phyloP scores from a whole-genome alignment of 2,113 vertebrate species.

The Myotis brandtii region DNA sequence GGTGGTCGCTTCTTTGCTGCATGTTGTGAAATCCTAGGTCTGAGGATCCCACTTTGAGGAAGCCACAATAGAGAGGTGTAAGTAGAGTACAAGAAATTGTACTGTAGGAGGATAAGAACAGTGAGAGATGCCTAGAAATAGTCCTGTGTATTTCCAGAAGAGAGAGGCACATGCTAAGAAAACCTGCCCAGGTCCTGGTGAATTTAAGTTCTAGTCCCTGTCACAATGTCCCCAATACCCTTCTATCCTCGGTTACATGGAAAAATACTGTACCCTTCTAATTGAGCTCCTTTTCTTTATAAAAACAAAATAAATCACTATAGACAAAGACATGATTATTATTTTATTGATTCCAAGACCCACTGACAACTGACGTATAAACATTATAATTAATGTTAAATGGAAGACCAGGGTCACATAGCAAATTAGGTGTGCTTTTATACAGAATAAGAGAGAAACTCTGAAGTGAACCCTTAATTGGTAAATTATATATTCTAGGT shows the following conservation, averaged over 20 bases:
- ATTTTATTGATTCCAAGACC: background rate
- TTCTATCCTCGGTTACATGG: background rate
- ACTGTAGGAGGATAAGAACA: background rate
- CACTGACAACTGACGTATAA: background rate
- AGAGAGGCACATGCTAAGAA: background rate
- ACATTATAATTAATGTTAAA: background rate
- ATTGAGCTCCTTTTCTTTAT: background rate
- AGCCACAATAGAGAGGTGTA: background rate
- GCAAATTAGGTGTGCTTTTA: conserved; percentile 15
- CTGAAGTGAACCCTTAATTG: background rate
- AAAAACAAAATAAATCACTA: conserved; percentile 48
- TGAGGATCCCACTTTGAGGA: background rate
- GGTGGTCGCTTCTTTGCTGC: background rate
- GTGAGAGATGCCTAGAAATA: background rate
- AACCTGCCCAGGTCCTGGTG: background rate
- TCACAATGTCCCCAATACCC: background rate
- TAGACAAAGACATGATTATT: background rate
- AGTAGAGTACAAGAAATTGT: background rate
- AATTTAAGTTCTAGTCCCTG: background rate
- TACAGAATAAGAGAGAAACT: background rate
- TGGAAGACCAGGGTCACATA: background rate
- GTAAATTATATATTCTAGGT: background rate
- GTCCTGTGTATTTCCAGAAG: background rate
- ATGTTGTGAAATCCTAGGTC: background rate
- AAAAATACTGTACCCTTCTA: background rate